These are phyloP conservation scores for Norana najaformis DNA, from an alignment of 2,888 invertebrate species.

Conservation along the genomic window DNA sequence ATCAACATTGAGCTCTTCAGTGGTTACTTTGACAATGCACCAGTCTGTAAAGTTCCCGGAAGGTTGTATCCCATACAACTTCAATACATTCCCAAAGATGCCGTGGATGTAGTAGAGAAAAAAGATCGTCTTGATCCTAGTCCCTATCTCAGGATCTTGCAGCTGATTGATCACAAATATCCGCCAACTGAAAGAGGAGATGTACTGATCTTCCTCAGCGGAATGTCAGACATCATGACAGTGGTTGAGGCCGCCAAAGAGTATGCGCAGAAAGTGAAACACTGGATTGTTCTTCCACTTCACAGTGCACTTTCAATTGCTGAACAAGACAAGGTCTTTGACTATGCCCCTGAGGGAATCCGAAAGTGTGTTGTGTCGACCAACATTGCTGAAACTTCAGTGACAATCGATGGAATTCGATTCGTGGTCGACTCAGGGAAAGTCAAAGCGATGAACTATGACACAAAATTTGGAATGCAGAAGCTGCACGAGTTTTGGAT, in stretches of 20 bases:
- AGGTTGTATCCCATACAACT: conserved; percentile 89
- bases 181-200: conserved; percentile 69
- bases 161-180: conserved; percentile 63
- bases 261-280: conserved; percentile 75
- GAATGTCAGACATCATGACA: conserved; percentile 83
- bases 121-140: conserved; percentile 76
- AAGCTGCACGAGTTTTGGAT: conserved; percentile 32
- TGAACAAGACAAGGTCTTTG: conserved; percentile 97
- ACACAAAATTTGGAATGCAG: conserved; percentile 35
- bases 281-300: conserved; percentile 89
- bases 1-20: conserved; percentile 94
- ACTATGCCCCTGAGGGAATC: conserved; percentile 89
- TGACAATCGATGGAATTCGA: conserved; percentile 95
- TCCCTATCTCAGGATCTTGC: conserved; percentile 84
- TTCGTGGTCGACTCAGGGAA: conserved; percentile 97
- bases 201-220: conserved; percentile 89
- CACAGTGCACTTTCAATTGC: conserved; percentile 89
- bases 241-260: conserved; percentile 83
- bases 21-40: conserved; percentile 84
- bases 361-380: conserved; percentile 96
- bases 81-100: conserved; percentile 68
- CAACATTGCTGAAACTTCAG: conserved; percentile 97
- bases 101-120: neutral
- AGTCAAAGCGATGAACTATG: conserved; percentile 48
- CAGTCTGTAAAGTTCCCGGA: conserved; percentile 71